A percentile compares a stretch with the other conserved stretches of the same genome.
Evolutionary conservation across 2,888 invertebrate genomes (phyloP).

Genomic region (Trichogramma dendrolimi): DNA sequence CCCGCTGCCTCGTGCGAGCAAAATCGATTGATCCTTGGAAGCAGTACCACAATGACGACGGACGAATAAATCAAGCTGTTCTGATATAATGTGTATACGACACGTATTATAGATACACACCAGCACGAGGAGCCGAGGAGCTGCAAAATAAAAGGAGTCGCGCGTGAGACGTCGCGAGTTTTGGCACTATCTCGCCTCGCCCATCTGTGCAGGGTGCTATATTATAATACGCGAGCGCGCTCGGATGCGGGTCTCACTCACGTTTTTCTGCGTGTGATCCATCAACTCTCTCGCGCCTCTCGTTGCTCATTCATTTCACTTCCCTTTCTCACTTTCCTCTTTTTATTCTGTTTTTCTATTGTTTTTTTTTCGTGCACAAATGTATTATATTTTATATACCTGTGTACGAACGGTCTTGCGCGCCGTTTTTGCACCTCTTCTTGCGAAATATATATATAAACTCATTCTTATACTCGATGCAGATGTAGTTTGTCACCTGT

Average conservation of each 20-base stretch:
- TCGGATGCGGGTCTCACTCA: neutral
- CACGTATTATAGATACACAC: too few relatives aligned
- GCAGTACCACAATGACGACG: too few relatives aligned
- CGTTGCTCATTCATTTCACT: neutral
- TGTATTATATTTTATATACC: neutral
- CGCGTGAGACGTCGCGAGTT: conserved; percentile 37
- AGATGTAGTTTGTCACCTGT: too few relatives aligned
- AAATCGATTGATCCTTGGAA: too few relatives aligned
- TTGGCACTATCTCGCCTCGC: conserved; percentile 35
- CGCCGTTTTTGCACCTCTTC: neutral
- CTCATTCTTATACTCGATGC: too few relatives aligned
- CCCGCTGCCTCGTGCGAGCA: too few relatives aligned
- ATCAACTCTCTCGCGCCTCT: conserved; percentile 15
- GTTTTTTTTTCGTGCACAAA: neutral
- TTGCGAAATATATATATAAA: neutral
- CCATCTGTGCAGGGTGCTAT: neutral
- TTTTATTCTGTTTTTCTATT: neutral
- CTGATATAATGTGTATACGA: too few relatives aligned
- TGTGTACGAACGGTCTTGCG: neutral
- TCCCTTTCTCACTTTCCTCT: neutral
- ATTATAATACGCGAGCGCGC: neutral
- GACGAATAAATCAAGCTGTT: too few relatives aligned
- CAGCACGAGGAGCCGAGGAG: too few relatives aligned
- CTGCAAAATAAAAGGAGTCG: conserved; percentile 16
- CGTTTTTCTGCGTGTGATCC: conserved; percentile 16